phyloP scores from a whole-genome alignment of 2,113 vertebrate species.

The Sigmodon hispidus region DNA sequence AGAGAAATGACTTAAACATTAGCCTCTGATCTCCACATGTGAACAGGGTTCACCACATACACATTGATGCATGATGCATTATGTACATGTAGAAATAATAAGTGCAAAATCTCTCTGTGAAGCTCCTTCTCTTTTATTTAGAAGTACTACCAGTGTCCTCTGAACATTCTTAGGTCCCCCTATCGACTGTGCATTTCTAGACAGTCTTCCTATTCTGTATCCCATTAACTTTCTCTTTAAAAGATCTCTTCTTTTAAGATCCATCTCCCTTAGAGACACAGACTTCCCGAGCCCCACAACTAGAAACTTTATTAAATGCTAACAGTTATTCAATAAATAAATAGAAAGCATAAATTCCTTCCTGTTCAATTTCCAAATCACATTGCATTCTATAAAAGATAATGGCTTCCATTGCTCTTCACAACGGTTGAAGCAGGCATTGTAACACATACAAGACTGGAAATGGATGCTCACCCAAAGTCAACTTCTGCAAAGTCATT shows the following conservation, averaged over 20 bases:
- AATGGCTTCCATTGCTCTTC: background rate
- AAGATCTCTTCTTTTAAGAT: background rate
- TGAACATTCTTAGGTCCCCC: background rate
- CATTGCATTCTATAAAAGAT: background rate
- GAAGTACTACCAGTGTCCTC: background rate
- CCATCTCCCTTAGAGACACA: background rate
- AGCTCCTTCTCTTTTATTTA: background rate
- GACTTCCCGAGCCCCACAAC: background rate
- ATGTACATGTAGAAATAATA: background rate
- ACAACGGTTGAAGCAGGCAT: background rate
- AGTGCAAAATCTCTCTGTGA: background rate
- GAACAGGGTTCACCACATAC: background rate
- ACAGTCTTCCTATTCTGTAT: background rate
- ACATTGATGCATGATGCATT: background rate
- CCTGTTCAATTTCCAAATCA: background rate
- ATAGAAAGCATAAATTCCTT: background rate
- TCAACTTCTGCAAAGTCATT: background rate
- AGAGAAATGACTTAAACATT: too few relatives aligned
- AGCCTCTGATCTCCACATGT: background rate
- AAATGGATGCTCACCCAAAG: background rate
- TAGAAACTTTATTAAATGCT: background rate
- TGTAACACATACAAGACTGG: background rate
- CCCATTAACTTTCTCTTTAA: background rate
- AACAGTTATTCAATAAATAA: background rate
- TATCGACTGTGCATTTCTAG: background rate